A percentile compares a stretch with the other conserved stretches of the same genome.
Evolutionary conservation across 2,113 vertebrate genomes (phyloP).

Genomic region (Chloroceryle aenea): DNA sequence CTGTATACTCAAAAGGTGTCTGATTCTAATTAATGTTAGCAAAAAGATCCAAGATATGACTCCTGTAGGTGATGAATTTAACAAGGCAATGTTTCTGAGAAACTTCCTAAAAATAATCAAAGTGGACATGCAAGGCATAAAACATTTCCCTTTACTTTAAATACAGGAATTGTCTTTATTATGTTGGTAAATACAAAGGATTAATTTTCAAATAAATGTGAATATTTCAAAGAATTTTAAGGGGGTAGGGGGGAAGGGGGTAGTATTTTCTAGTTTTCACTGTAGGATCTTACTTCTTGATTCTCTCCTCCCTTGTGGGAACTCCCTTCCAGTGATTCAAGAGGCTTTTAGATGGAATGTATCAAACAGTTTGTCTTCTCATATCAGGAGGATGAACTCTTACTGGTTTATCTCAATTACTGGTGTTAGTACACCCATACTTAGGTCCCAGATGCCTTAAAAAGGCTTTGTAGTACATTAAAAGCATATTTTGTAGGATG

Average conservation of each 20-base stretch:
- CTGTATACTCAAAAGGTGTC: neutral
- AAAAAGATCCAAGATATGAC: neutral
- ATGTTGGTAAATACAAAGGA: neutral
- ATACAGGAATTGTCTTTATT: neutral
- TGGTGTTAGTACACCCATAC: neutral
- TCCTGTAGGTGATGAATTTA: neutral
- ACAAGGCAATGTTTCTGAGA: neutral
- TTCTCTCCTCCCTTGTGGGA: neutral
- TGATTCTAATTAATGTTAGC: neutral
- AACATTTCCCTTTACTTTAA: neutral
- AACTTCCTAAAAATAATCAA: neutral
- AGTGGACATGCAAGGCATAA: neutral
- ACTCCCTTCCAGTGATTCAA: neutral
- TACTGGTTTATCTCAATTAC: neutral
- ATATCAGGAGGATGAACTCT: neutral
- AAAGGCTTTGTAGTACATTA: neutral
- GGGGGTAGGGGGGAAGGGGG: rapidly evolving
- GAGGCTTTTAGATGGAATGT: neutral
- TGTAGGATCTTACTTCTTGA: neutral
- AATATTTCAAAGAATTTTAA: neutral
- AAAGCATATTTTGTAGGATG: neutral
- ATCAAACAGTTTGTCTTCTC: neutral
- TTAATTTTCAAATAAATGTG: neutral
- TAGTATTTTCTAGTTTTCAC: neutral
- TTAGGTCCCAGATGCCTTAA: neutral